Base-by-base conservation (phyloP, 2,113 vertebrate genomes). In the Percina caprodes region DNA sequence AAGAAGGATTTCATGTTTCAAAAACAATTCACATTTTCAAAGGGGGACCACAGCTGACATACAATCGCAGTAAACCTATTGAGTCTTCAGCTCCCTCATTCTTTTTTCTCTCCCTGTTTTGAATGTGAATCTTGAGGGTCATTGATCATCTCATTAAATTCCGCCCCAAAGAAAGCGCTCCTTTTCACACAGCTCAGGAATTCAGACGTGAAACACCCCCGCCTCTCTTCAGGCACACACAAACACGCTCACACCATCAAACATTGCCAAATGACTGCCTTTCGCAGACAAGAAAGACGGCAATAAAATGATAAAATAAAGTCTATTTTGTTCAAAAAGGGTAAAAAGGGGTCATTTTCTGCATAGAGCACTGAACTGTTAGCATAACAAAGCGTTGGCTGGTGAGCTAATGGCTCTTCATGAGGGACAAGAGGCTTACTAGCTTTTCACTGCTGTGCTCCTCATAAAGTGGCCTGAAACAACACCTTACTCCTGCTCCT, bases 111-210 rank as follows among this genome's bases (percentile, higher is more conserved):
- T 85, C 81, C 85, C 88, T 80, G 90, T 92, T 88, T 87, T 92
- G 92, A 92, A 92, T 91, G 92, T 82, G 90, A 88, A 90, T 93
- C 90, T 91, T 94, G 90, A 90, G 94, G 93, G 94, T 94, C 92
- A 94, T 92, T 93, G 93, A 94, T 93, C 91, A 93, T 93, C 94
- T 93, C 88, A 94, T 93, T 94, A 92, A 92, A 94, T 93, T 89
- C 90, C 87, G 86, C 45, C 89, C 85, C 74, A 91, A 93, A 92
- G 91, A 90, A 92, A 89, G 88, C 76, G 69, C 91, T 88, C 88
- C 84, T 78, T 90, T 94, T 93, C 93, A 95, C 90, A 92, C 84
- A 93, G 92, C 94, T 93, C 91, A 92, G 94, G 90, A 94, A 93
- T 94, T 90, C 90, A 93, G 87, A 91, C 86, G 76, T 23, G 18